These are phyloP conservation scores for Hydropsyche tenuis DNA, from an alignment of 1,140 invertebrate species.

Conservation along the genomic window DNA sequence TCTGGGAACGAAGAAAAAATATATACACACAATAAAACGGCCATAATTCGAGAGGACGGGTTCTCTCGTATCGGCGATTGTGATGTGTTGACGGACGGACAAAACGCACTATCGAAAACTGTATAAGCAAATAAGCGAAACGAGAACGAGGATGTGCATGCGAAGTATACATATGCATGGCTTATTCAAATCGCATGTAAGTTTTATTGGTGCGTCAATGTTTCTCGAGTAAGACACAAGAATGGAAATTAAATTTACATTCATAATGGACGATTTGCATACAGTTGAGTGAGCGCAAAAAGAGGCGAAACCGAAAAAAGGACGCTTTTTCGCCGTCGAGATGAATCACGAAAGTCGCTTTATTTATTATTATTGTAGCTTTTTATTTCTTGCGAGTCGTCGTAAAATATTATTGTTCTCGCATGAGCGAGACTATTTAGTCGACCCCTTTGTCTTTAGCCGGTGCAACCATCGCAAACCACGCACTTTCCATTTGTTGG, in stretches of 20 bases:
- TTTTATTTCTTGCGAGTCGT: background rate
- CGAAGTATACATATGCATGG: constrained; percentile 15
- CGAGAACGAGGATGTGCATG: no score
- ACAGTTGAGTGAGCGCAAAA: constrained; percentile 11
- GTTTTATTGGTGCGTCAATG: constrained; percentile 26
- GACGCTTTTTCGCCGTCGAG: background rate
- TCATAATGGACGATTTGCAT: constrained; percentile 27
- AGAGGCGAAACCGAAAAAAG: background rate
- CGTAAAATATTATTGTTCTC: constrained; percentile 26
- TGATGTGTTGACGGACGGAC: no score
- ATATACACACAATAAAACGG: no score
- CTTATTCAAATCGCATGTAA: constrained; percentile 13
- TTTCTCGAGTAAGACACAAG: constrained; percentile 26
- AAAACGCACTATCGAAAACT: background rate
- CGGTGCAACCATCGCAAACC: no score
- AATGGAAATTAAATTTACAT: constrained; percentile 29
- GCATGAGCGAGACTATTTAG: background rate
- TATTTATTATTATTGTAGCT: background rate
- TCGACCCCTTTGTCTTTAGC: background rate
- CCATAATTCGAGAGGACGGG: no score
- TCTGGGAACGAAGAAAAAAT: no score
- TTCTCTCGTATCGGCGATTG: no score
- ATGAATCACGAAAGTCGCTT: background rate
- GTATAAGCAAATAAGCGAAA: background rate
- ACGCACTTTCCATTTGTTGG: no score